phyloP scores from a whole-genome alignment of 2,113 vertebrate genomes.

The Trinectes maculatus region DNA sequence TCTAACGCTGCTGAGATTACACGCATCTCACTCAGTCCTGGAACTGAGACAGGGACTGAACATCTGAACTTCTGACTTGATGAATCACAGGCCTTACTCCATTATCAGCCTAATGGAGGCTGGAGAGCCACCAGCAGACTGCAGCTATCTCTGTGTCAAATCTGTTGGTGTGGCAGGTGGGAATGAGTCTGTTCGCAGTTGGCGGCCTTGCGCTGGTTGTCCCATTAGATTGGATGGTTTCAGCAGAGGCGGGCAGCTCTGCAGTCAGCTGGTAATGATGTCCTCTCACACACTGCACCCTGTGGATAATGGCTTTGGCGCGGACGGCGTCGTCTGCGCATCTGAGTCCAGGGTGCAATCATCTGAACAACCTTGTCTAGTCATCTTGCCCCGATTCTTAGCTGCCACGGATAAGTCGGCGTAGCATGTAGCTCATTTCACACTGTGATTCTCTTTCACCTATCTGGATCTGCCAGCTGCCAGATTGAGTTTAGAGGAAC shows the following conservation, averaged over 20 bases:
- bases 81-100: slow-evolving; percentile 51
- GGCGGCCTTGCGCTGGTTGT: slow-evolving; percentile 43
- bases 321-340: slow-evolving; percentile 23
- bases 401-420: slow-evolving; percentile 46
- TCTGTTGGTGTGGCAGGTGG: slow-evolving; percentile 79
- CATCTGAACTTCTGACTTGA: slow-evolving; percentile 54
- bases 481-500: slow-evolving; percentile 69
- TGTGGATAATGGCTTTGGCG: slow-evolving; percentile 66
- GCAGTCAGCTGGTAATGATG: slow-evolving; percentile 76
- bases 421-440: slow-evolving; percentile 73
- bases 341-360: slow-evolving; percentile 42
- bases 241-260: slow-evolving; percentile 53
- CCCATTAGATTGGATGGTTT: slow-evolving; percentile 57
- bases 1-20: slow-evolving; percentile 32
- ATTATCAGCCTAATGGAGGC: slow-evolving; percentile 63
- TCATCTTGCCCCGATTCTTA: slow-evolving; percentile 63
- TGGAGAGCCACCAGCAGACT: slow-evolving; percentile 42
- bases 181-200: slow-evolving; percentile 79
- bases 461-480: slow-evolving; percentile 70
- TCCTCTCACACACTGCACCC: slow-evolving; percentile 64
- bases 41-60: slow-evolving; percentile 24
- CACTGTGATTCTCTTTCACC: slow-evolving; percentile 69
- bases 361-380: slow-evolving; percentile 57
- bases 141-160: slow-evolving; percentile 65
- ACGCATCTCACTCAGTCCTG: slow-evolving; percentile 37